phyloP scores from a whole-genome alignment of 2,113 vertebrate genomes.

The Plecturocebus donacophilus region DNA sequence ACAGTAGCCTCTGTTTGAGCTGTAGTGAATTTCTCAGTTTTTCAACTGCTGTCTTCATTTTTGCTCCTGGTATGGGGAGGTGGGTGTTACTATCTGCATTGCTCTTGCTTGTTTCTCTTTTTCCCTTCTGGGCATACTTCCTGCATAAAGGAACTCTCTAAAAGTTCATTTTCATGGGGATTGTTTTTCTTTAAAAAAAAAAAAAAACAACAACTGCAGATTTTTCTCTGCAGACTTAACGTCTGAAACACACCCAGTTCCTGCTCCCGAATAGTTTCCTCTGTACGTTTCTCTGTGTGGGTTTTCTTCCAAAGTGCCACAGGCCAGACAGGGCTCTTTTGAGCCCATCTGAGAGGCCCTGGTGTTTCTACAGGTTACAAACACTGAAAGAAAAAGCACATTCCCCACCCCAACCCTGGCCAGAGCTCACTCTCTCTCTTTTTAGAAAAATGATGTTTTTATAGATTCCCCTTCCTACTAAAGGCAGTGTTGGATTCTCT shows the following conservation, averaged over 20 bases:
- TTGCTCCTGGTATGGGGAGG: neutral
- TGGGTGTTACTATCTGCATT: neutral
- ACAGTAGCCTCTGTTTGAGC: neutral
- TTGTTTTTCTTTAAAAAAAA: slow-evolving; percentile 67
- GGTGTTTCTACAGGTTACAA: neutral
- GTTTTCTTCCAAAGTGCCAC: slow-evolving; percentile 58
- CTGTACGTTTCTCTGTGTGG: slow-evolving; percentile 69
- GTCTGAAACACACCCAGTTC: slow-evolving; percentile 75
- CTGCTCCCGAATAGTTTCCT: slow-evolving; percentile 67
- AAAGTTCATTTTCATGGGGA: slow-evolving; percentile 57
- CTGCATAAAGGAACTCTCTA: slow-evolving; percentile 36
- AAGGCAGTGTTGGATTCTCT: neutral
- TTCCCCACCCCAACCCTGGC: neutral
- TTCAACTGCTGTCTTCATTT: neutral
- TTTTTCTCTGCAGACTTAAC: slow-evolving; percentile 74
- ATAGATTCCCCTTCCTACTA: neutral
- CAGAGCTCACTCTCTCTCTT: neutral
- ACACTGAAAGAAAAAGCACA: neutral
- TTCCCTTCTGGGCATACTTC: slow-evolving; percentile 55
- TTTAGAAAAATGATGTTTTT: neutral
- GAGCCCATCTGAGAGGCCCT: neutral
- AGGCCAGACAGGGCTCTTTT: neutral
- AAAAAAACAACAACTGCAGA: slow-evolving; percentile 56
- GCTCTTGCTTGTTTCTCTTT: slow-evolving; percentile 42
- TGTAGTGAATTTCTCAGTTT: fast-evolving